Evolutionary conservation across 2,888 invertebrate genomes (phyloP), one percentile per base, ranked within the genome.

Genomic region (Eupithecia abbreviata): DNA sequence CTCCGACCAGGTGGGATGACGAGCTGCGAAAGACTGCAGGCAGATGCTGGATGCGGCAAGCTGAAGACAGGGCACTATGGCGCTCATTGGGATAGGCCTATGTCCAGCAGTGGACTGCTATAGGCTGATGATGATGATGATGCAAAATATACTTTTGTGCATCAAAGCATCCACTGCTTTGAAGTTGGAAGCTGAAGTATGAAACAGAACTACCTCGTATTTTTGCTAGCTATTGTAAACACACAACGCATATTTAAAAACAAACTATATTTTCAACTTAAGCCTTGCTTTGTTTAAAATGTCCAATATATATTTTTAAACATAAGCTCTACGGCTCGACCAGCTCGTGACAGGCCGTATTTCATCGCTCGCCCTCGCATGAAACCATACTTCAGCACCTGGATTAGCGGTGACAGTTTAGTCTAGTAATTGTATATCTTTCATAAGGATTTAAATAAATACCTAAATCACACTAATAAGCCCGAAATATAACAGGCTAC

Each of bases 311-410:
- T 68, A 68, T 42, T 45, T 47, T 69, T 47, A 45, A 47, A 30
- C n/a, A 45, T 18, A 68, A 45, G 13, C 43, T 45, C 67, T 13
- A 45, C 9, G 6, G 45, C 12, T n/a, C 2, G 7, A 2, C 18
- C 9, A 45, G 4, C 12, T 30, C 18, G 5, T 42, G 51, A 30
- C 47, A 47, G 41, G 67, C 43, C 72, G 70, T 75, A 77, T 55
- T 70, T 75, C 65, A 74, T 65, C 66, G 77, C 43, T 15, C 71
- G 3, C 74, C 72, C 73, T 75, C 58, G 71, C 55, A 69, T 73
- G 78, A 71, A 78, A 51, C 79, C 75, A 79, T 79, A 78, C 77
- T 68, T 81, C 78, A 78, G 75, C 68, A 84, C 77, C 30, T 76
- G 77, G 76, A 2, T 47, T 69, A 43, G 10, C 13, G 4, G n/a